A percentile compares a stretch with the other conserved stretches of the same genome.
Evolutionary conservation across 2,888 invertebrate genomes (phyloP).

Genomic region (Leptopilina syphax): DNA sequence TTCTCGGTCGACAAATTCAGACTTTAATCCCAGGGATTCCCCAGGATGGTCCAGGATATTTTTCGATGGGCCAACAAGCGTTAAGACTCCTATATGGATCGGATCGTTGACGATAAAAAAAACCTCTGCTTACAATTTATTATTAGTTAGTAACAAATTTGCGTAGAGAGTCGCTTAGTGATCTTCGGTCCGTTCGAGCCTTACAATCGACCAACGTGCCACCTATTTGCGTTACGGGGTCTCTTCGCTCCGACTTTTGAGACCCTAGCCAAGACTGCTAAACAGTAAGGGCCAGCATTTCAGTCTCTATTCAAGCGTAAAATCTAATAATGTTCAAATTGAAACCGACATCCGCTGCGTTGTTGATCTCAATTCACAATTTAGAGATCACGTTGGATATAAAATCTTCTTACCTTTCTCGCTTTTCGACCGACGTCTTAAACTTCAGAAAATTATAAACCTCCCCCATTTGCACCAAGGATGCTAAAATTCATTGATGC

Average conservation of each 20-base stretch:
- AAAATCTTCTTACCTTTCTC: conserved; percentile 9
- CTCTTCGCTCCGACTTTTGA: conserved; percentile 54
- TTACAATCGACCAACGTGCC: conserved; percentile 68
- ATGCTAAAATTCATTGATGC: neutral
- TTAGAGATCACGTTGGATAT: conserved; percentile 6
- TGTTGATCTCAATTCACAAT: conserved; percentile 18
- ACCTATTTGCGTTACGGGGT: conserved; percentile 56
- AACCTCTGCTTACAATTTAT: conserved; percentile 52
- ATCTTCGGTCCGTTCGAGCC: conserved; percentile 66
- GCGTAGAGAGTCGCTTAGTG: conserved; percentile 63
- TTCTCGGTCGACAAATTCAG: conserved; percentile 13
- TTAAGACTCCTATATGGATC: conserved; percentile 35
- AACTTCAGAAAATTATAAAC: neutral
- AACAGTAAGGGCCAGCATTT: conserved; percentile 55
- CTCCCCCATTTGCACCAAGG: neutral
- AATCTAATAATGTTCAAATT: conserved; percentile 14
- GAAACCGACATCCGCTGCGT: conserved; percentile 4
- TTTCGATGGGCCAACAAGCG: conserved; percentile 19
- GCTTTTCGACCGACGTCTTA: conserved; percentile 14
- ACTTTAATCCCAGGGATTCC: conserved; percentile 20
- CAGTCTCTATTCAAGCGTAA: conserved; percentile 40
- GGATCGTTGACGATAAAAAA: conserved; percentile 31
- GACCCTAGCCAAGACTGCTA: conserved; percentile 63
- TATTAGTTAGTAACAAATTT: conserved; percentile 71
- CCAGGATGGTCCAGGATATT: conserved; percentile 27